These are phyloP conservation scores for Tragelaphus buxtoni DNA, from an alignment of 2,113 vertebrate genomes.

Conservation along the genomic window DNA sequence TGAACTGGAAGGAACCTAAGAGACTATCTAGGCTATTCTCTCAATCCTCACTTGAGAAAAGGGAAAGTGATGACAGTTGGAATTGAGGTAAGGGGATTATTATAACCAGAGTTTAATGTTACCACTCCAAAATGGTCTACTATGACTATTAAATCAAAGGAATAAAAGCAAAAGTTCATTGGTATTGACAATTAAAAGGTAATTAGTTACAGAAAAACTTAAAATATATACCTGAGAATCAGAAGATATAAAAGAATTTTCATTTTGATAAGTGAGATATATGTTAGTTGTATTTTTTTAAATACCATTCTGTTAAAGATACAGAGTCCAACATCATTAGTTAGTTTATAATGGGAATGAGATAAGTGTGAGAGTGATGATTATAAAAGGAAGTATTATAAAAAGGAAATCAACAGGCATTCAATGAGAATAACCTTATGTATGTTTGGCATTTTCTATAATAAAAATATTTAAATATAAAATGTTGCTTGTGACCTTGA, in stretches of 20 bases:
- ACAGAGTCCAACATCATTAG: not conserved
- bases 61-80: not conserved
- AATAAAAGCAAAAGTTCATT: not conserved
- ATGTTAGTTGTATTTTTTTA: not conserved
- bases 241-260: not conserved
- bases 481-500: not conserved
- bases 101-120: not conserved
- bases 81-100: not conserved
- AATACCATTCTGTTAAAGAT: not conserved
- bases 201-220: not conserved
- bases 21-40: not conserved
- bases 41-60: not conserved
- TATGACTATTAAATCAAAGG: not conserved
- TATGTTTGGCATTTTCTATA: not conserved
- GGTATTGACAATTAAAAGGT: not conserved
- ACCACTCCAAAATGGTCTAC: not conserved
- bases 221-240: not conserved
- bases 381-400: not conserved
- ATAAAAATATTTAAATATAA: conserved; percentile 4
- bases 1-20: not conserved
- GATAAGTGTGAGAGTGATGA: not conserved
- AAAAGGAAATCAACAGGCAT: not conserved
- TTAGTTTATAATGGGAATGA: not conserved
- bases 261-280: not conserved
- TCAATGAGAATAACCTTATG: not conserved